Evolutionary conservation across 2,113 vertebrate genomes (phyloP).

Genomic region (Scartelaos histophorus): DNA sequence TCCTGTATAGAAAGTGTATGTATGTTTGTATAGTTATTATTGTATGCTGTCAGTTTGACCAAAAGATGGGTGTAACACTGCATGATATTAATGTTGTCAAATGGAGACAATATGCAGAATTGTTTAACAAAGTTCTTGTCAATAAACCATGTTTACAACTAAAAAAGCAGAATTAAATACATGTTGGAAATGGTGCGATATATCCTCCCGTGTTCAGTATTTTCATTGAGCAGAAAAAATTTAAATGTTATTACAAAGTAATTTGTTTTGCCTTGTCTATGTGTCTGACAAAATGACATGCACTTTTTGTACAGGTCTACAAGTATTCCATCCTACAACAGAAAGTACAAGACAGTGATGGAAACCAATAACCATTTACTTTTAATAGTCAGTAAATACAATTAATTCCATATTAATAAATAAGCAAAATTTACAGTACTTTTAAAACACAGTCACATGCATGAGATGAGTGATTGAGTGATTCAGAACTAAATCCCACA

Average conservation of each 20-base stretch:
- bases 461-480: background rate
- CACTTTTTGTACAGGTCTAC: too few species aligned
- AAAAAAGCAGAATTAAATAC: background rate
- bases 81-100: conserved; percentile 67
- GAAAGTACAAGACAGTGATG: too few species aligned
- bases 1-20: conserved; percentile 56
- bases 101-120: conserved; percentile 40
- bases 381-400: background rate
- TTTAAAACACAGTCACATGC: background rate
- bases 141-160: conserved; percentile 68
- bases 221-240: background rate
- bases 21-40: conserved; percentile 71
- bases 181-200: background rate
- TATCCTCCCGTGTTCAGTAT: background rate
- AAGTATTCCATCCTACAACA: too few species aligned
- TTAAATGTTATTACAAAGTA: too few species aligned
- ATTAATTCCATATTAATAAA: background rate
- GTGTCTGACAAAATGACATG: too few species aligned
- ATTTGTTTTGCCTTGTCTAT: too few species aligned
- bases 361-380: background rate
- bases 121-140: conserved; percentile 50
- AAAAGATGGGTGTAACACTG: conserved; percentile 48
- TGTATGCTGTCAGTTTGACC: conserved; percentile 58
- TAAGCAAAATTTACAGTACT: background rate
- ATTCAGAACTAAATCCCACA: too few species aligned